Conservation (phyloP, 1,140 invertebrate species). For the Tribolium madens region DNA sequence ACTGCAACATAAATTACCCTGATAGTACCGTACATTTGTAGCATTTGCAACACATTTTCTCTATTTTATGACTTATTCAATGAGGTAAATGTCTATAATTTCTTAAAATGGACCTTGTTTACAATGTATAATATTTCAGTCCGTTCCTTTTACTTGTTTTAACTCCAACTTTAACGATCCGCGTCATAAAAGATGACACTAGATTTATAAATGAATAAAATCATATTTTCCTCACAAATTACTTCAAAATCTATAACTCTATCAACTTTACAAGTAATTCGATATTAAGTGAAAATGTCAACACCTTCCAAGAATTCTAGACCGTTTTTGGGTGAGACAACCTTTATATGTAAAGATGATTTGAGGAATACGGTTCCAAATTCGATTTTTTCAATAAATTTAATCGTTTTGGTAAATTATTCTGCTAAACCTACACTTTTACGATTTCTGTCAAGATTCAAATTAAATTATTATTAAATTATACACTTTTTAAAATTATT, state of each 20-base stretch:
- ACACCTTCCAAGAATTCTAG: conserved; percentile 7
- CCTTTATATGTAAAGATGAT: background rate
- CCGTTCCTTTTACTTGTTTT: background rate
- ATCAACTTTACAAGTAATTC: background rate
- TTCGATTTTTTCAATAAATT: conserved; percentile 2
- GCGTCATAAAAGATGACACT: conserved; percentile 1
- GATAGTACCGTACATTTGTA: conserved; percentile 21
- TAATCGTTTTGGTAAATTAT: background rate
- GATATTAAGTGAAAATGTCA: conserved; percentile 8
- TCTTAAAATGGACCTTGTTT: conserved; percentile 29
- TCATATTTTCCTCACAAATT: background rate
- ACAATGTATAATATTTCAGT: conserved; percentile 32
- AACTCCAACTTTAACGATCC: background rate
- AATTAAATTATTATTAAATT: conserved; percentile 4
- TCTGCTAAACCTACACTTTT: background rate
- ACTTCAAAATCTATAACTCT: background rate
- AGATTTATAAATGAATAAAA: background rate
- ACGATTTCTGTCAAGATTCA: background rate
- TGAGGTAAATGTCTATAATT: conserved; percentile 36
- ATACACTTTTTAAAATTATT: background rate
- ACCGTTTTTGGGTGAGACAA: background rate
- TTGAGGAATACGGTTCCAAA: background rate
- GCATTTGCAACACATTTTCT: conserved; percentile 29
- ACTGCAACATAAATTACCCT: conserved; percentile 16
- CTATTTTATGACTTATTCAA: conserved; percentile 32